These are phyloP conservation scores for Melangyna quadrimaculata DNA, from an alignment of 2,888 invertebrate species.

Conservation along the genomic window DNA sequence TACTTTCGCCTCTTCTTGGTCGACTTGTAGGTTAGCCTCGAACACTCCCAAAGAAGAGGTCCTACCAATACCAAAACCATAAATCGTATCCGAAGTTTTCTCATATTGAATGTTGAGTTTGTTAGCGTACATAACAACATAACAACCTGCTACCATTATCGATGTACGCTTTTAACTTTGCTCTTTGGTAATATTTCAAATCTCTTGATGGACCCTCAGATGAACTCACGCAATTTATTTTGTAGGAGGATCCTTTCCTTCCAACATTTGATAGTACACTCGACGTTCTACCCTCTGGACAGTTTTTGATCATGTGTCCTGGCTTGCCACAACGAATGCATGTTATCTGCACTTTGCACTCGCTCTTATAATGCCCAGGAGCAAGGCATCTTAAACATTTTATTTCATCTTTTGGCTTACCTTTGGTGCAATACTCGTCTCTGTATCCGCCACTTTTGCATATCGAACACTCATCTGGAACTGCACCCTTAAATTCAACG, in stretches of 20 bases:
- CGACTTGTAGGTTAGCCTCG: constrained; percentile 31
- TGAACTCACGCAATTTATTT: neutral
- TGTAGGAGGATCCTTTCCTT: neutral
- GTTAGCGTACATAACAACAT: constrained; percentile 19
- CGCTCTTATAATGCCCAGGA: too few relatives aligned
- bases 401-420: too few relatives aligned
- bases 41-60: constrained; percentile 33
- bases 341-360: too few relatives aligned
- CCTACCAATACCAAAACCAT: constrained; percentile 18
- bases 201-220: neutral
- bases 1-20: constrained; percentile 35
- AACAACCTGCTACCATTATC: too few relatives aligned
- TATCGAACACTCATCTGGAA: too few relatives aligned
- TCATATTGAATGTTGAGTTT: constrained; percentile 6
- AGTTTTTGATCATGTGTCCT: constrained; percentile 33
- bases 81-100: constrained; percentile 10
- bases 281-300: constrained; percentile 12
- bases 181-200: too few relatives aligned
- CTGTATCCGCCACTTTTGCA: too few relatives aligned
- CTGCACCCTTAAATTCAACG: too few relatives aligned
- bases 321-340: constrained; percentile 23
- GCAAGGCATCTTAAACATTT: too few relatives aligned
- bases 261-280: neutral
- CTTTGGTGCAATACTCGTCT: too few relatives aligned
- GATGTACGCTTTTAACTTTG: too few relatives aligned